Conservation (phyloP, 2,888 invertebrate genomes). For the Coelopa pilipes region DNA sequence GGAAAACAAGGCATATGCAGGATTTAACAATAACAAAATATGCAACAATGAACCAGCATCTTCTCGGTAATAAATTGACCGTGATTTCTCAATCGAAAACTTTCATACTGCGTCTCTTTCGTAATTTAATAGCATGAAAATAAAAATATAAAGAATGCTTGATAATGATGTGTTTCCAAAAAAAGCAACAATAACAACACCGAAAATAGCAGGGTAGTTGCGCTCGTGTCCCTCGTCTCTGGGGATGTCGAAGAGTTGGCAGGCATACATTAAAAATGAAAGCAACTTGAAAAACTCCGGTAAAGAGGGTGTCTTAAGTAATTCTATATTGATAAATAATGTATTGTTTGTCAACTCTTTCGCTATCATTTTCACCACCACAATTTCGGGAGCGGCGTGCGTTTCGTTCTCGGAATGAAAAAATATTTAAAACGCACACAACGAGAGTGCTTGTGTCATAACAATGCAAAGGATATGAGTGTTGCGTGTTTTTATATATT, state of each 20-base stretch:
- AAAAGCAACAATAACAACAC: slow-evolving; percentile 4
- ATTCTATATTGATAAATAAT: slow-evolving; percentile 22
- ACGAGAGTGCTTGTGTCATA: slow-evolving; percentile 8
- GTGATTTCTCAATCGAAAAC: slow-evolving; percentile 19
- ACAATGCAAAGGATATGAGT: neutral
- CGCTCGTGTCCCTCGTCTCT: neutral
- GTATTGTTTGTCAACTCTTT: slow-evolving; percentile 17
- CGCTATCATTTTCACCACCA: neutral
- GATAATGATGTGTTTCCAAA: slow-evolving; percentile 22
- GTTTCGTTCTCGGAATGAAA: neutral
- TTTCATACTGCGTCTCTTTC: slow-evolving; percentile 13
- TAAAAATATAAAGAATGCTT: slow-evolving; percentile 21
- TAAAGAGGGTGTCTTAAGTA: slow-evolving; percentile 6
- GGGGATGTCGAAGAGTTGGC: neutral
- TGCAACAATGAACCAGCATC: slow-evolving; percentile 6
- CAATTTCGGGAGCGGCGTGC: too few relatives aligned
- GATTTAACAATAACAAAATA: neutral
- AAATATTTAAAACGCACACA: neutral
- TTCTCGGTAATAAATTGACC: slow-evolving; percentile 8
- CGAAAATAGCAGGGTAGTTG: neutral
- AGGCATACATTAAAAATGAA: slow-evolving; percentile 20
- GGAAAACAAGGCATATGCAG: too few relatives aligned
- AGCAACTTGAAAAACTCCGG: neutral
- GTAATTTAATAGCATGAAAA: slow-evolving; percentile 21
- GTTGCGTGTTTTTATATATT: slow-evolving; percentile 1